Evolutionary conservation across 2,113 vertebrate species (phyloP).

Genomic region (Oreochromis aureus): DNA sequence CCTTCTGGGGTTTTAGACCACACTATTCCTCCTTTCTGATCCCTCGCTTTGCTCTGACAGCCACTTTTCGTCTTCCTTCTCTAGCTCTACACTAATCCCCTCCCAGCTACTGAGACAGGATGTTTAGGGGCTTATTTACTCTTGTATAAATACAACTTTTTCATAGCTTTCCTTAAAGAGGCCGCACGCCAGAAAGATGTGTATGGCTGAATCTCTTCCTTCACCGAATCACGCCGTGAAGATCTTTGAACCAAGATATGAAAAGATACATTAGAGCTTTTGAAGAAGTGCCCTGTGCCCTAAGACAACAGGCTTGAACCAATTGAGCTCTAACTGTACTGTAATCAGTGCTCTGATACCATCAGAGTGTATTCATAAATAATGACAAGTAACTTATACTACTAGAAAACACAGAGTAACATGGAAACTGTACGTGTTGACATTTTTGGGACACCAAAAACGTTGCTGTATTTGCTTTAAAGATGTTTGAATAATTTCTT

Average conservation of each 20-base stretch:
- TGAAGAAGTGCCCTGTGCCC: neutral
- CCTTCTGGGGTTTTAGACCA: slow-evolving; percentile 22
- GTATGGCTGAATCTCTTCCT: neutral
- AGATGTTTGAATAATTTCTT: neutral
- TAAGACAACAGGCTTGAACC: neutral
- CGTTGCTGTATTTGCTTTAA: neutral
- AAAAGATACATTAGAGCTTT: neutral
- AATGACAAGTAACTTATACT: neutral
- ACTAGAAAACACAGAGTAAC: neutral
- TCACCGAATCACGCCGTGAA: neutral
- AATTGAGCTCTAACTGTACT: neutral
- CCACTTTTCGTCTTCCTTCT: slow-evolving; percentile 41
- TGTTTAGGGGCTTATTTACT: slow-evolving; percentile 65
- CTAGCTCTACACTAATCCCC: slow-evolving; percentile 57
- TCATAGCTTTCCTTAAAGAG: slow-evolving; percentile 15
- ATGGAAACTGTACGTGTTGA: neutral
- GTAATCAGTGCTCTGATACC: neutral
- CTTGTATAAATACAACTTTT: slow-evolving; percentile 39
- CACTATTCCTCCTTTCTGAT: slow-evolving; percentile 38
- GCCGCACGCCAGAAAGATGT: neutral
- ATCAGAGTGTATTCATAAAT: neutral
- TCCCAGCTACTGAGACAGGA: slow-evolving; percentile 42
- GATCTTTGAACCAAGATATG: slow-evolving; percentile 12
- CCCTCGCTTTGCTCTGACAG: slow-evolving; percentile 49
- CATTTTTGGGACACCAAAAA: neutral